Conservation (phyloP, 2,113 vertebrate genomes). For the Cavia aperea region DNA sequence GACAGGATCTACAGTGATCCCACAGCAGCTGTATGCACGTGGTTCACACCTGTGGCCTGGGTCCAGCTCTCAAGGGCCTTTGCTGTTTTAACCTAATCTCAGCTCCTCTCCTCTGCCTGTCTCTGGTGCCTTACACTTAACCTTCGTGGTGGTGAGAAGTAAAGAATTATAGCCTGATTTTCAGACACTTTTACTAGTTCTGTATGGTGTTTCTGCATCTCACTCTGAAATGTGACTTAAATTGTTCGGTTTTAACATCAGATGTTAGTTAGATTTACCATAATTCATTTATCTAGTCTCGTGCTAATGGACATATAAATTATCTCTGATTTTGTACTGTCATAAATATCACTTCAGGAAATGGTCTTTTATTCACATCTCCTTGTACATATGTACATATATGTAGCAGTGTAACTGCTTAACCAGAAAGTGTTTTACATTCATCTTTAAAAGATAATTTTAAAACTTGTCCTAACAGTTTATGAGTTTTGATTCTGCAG, state of each 20-base stretch:
- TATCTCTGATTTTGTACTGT: neutral
- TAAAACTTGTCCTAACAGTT: neutral
- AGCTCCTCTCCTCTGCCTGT: neutral
- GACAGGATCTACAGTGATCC: neutral
- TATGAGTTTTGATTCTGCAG: neutral
- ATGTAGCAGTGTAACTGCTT: neutral
- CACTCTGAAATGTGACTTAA: neutral
- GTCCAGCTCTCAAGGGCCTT: neutral
- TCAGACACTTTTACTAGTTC: neutral
- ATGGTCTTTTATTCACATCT: neutral
- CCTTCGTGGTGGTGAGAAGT: neutral
- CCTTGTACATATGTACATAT: neutral
- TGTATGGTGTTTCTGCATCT: neutral
- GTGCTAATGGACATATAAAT: neutral
- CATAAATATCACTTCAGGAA: neutral
- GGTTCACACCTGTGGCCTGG: neutral
- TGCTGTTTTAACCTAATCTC: neutral
- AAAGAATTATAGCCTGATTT: neutral
- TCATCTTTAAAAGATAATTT: neutral
- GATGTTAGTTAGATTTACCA: neutral
- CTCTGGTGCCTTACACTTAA: neutral
- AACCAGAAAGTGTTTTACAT: neutral
- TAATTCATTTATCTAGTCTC: neutral
- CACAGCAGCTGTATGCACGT: neutral
- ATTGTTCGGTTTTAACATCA: neutral